A percentile compares a stretch with the other conserved stretches of the same genome.
phyloP scores from a whole-genome alignment of 2,888 invertebrate species.

The Melanargia galathea region DNA sequence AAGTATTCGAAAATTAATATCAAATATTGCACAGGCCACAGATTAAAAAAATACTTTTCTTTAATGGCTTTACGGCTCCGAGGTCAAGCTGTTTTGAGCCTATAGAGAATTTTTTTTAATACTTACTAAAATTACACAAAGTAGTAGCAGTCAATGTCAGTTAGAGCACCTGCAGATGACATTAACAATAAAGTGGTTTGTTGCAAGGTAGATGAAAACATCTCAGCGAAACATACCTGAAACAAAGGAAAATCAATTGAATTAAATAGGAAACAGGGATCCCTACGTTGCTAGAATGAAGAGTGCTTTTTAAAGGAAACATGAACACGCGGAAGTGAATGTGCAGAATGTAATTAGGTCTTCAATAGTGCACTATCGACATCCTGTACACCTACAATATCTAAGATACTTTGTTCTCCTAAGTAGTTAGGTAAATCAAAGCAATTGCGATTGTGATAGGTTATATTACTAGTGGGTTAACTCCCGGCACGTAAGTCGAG shows the following conservation, averaged over 20 bases:
- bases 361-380: constrained; percentile 7
- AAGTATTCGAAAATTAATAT: too few species aligned
- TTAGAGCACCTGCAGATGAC: background rate
- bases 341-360: constrained; percentile 29
- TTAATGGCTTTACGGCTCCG: background rate
- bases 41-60: background rate
- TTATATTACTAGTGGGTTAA: too few species aligned
- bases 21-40: background rate
- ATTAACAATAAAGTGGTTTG: background rate
- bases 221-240: constrained; percentile 40
- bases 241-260: constrained; percentile 41
- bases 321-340: constrained; percentile 38
- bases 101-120: background rate
- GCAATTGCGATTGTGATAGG: too few species aligned
- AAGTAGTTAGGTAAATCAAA: too few species aligned
- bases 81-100: background rate
- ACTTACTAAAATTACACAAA: background rate
- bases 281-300: constrained; percentile 39
- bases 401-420: background rate
- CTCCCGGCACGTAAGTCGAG: too few species aligned
- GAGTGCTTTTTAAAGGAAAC: constrained; percentile 39
- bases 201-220: constrained; percentile 1
- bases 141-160: background rate
- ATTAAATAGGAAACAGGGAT: constrained; percentile 34
- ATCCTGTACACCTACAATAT: background rate